Base-by-base conservation (phyloP, 2,797 vertebrate genomes). In the Eupleurogrammus muticus region DNA sequence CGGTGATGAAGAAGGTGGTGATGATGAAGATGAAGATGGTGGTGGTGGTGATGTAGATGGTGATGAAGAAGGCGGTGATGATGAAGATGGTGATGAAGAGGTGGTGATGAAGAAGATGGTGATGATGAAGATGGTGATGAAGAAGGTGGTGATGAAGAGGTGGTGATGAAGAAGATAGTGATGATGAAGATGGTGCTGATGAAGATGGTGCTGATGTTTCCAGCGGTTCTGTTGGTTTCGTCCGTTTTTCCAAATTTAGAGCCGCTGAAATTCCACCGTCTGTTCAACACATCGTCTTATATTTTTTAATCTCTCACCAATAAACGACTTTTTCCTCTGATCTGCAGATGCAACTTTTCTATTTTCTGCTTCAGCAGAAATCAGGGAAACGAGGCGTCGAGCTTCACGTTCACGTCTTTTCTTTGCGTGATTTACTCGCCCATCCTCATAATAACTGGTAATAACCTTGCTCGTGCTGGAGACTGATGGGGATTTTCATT, bases 401-500 rank as follows among this genome's bases (percentile, higher is more conserved):
- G 65, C 60, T 86, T 69, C 68, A 82, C 35, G 66, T 73, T 75
- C 66, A n/a, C 62, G 47, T 62, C 64, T 42, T 46, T 24, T 68
- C 52, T 44, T 77, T 68, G 53, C 16, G 77, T 86, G 85, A 91
- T 87, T 85, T 79, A 87, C 59, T 55, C 55, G 34, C 72, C 10
- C 63, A 77, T 85, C 88, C 87, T 69, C 64, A 82, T 76, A 71
- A 65, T 65, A 77, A 70, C 70, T 66, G 53, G 68, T 84, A 84
- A 89, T 87, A 90, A 82, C 84, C 76, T 79, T 82, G 82, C 57
- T 57, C 49, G 49, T 66, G 65, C 36, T 24, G 65, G 70, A 75
- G 77, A 89, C 53, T 20, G 81, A 90, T 86, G 71, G 69, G 67
- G 67, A 81, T 83, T 90, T 92, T 87, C 89, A 86, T 91, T 90